Conservation (phyloP, 1,140 invertebrate species). For the Drosophila nannoptera region DNA sequence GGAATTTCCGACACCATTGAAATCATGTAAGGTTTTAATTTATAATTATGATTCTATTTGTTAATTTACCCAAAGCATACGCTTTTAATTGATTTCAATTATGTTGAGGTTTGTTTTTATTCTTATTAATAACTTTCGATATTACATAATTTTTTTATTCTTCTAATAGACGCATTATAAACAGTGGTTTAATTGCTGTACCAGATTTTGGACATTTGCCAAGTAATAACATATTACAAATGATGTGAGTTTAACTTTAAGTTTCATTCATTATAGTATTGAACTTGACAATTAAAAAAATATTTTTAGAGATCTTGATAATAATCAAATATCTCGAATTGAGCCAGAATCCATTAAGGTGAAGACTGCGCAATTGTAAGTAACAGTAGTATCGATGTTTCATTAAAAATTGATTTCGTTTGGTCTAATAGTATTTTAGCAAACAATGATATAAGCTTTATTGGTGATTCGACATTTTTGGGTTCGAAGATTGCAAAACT, state of each 20-base stretch:
- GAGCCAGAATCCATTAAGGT: slow-evolving; percentile 80
- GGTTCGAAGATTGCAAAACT: slow-evolving; percentile 84
- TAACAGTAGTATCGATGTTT: slow-evolving; percentile 36
- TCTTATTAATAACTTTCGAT: too few relatives aligned
- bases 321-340: slow-evolving; percentile 81
- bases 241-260: slow-evolving; percentile 80
- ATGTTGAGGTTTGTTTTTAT: too few relatives aligned
- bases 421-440: slow-evolving; percentile 80
- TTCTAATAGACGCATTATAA: slow-evolving; percentile 80
- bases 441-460: slow-evolving; percentile 82
- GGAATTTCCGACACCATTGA: slow-evolving; percentile 80
- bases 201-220: slow-evolving; percentile 80
- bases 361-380: slow-evolving; percentile 82
- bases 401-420: background rate
- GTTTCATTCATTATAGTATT: background rate
- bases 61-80: too few relatives aligned
- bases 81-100: too few relatives aligned
- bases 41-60: too few relatives aligned
- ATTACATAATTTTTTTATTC: background rate
- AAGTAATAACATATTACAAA: slow-evolving; percentile 80
- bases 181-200: slow-evolving; percentile 80
- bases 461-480: slow-evolving; percentile 83
- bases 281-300: background rate
- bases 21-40: slow-evolving; percentile 74
- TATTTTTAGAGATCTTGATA: slow-evolving; percentile 81